Conservation (phyloP, 2,888 invertebrate species). For the Scaptomyza polygonia region DNA sequence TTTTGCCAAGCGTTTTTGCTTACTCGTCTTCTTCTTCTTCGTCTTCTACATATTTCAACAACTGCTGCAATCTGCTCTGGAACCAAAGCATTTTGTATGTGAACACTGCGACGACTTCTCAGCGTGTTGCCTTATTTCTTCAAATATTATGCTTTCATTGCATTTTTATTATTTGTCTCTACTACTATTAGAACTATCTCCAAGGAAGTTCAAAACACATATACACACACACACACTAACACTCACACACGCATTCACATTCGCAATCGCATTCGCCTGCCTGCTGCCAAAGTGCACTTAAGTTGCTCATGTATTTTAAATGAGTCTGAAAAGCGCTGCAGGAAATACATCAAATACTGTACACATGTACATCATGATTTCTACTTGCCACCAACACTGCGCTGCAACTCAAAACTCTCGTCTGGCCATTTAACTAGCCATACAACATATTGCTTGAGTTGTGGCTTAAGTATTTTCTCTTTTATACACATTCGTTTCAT, state of each 20-base stretch:
- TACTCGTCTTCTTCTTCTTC: slow-evolving; percentile 3
- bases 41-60: background rate
- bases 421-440: slow-evolving; percentile 52
- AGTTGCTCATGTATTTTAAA: slow-evolving; percentile 82
- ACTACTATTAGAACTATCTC: slow-evolving; percentile 37
- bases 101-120: slow-evolving; percentile 29
- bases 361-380: slow-evolving; percentile 46
- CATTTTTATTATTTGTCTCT: slow-evolving; percentile 76
- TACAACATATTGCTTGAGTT: slow-evolving; percentile 39
- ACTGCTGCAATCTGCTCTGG: slow-evolving; percentile 20
- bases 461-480: slow-evolving; percentile 31
- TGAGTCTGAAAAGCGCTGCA: slow-evolving; percentile 79
- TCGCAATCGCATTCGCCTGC: slow-evolving; percentile 59
- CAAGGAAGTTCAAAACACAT: slow-evolving; percentile 61
- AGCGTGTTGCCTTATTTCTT: slow-evolving; percentile 59
- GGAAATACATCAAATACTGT: slow-evolving; percentile 64
- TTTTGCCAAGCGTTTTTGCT: slow-evolving; percentile 25
- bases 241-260: slow-evolving; percentile 1
- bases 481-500: slow-evolving; percentile 7
- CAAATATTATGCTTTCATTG: slow-evolving; percentile 78
- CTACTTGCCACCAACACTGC: slow-evolving; percentile 13
- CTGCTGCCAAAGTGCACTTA: slow-evolving; percentile 80
- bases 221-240: background rate
- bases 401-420: slow-evolving; percentile 12
- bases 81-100: slow-evolving; percentile 35